Conservation (phyloP, 2,113 vertebrate species). For the Petrocephalus microphthalmus region DNA sequence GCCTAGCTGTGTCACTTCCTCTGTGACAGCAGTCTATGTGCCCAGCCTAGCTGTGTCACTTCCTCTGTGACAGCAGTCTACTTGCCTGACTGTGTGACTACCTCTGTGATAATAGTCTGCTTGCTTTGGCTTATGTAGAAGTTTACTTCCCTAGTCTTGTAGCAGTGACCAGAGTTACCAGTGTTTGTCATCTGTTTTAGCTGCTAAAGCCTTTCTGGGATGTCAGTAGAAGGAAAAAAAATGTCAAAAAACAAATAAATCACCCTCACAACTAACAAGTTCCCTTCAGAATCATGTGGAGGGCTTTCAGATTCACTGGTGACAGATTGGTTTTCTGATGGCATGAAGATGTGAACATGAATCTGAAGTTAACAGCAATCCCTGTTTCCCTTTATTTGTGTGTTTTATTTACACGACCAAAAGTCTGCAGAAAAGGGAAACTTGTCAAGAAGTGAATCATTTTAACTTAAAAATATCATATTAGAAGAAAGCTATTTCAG, state of each 20-base stretch:
- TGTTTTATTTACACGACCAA: background rate
- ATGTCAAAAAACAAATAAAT: background rate
- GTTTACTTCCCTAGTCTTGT: background rate
- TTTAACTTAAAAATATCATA: background rate
- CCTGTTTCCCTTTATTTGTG: background rate
- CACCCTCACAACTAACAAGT: background rate
- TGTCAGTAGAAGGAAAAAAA: background rate
- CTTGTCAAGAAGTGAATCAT: slow-evolving; percentile 3
- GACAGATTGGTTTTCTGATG: background rate
- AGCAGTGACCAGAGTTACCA: background rate
- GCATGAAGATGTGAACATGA: background rate
- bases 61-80: too few species aligned
- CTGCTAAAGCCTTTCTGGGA: background rate
- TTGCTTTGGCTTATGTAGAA: background rate
- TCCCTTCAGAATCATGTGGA: background rate
- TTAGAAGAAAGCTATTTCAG: background rate
- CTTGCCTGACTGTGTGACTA: too few species aligned
- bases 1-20: too few species aligned
- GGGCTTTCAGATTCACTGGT: background rate
- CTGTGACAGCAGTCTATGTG: too few species aligned
- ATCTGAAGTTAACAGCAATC: slow-evolving; percentile 1
- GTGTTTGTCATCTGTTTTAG: background rate
- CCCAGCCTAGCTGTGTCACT: too few species aligned
- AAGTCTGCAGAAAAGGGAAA: slow-evolving; percentile 2
- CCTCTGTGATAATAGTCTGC: background rate